Evolutionary conservation across 2,888 invertebrate species (phyloP), one percentile per base, ranked within the genome.

Genomic region (Protodeltote pygarga): DNA sequence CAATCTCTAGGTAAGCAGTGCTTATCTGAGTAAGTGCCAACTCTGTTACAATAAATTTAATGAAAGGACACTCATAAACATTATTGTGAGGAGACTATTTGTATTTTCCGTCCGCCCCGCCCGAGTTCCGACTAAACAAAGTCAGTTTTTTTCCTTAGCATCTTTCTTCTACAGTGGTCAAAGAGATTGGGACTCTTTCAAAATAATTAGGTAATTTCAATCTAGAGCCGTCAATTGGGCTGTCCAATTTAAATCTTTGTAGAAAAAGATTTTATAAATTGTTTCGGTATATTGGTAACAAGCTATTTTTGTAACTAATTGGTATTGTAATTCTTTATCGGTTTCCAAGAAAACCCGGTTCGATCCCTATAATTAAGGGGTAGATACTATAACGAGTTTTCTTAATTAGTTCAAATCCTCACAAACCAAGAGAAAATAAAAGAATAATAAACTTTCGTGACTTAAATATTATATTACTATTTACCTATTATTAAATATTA

Each of bases 131-230:
- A n/a, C 52, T 55, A 66, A 73, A 75, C 65, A 70, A 70, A 55
- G 66, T 57, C 48, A 49, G 50, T 50, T 21, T 69, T 71, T 73
- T 63, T 66, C 49, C 59, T 65, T 60, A 60, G 65, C 62, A 62
- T 73, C 64, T 66, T 66, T 61, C 57, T 47, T 61, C 39, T 40
- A 42, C 62, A 63, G 65, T 67, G 67, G 72, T 74, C 71, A 71
- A 73, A 70, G 66, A 62, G 59, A 65, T 50, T 52, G 45, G 50
- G 53, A 44, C 44, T 55, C 34, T 57, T 67, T 70, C 54, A 47
- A 49, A 45, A 50, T 59, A 72, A 73, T 70, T 72, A 71, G 66
- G 66, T 74, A 71, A 79, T 77, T 77, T 65, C 24, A 25, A 70
- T 68, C 38, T 51, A 53, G 49, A 47, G 47, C 45, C 49, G 58